Conservation (phyloP, 2,797 vertebrate species). For the Etheostoma perlongum region DNA sequence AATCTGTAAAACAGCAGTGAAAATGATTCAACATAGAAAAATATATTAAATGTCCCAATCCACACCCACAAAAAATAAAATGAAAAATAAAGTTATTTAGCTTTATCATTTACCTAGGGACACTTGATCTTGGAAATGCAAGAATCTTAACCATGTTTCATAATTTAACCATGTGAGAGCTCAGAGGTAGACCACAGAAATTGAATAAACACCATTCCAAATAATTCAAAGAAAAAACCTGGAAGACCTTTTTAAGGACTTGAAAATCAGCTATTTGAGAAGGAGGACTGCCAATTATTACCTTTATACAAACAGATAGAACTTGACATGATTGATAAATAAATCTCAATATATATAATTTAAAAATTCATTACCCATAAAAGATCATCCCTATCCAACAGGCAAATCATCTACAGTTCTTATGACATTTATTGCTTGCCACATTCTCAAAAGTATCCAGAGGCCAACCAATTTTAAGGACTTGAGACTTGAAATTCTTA, state of each 20-base stretch:
- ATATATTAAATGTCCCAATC: slow-evolving; percentile 56
- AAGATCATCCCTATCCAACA: not conserved
- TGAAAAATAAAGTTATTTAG: slow-evolving; percentile 10
- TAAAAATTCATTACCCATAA: slow-evolving; percentile 26
- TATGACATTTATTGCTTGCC: slow-evolving; percentile 15
- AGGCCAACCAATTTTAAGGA: not conserved
- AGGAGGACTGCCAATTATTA: slow-evolving; percentile 3
- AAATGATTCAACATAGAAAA: slow-evolving; percentile 69
- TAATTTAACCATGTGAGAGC: slow-evolving; percentile 28
- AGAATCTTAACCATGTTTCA: slow-evolving; percentile 22
- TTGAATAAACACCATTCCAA: slow-evolving; percentile 27
- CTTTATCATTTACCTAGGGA: slow-evolving; percentile 32
- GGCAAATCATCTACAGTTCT: slow-evolving; percentile 5
- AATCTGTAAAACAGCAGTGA: slow-evolving; percentile 63
- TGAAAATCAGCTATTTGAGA: slow-evolving; percentile 37
- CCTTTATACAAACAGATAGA: slow-evolving; percentile 31
- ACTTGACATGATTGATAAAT: slow-evolving; percentile 31
- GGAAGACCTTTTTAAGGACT: slow-evolving; percentile 60
- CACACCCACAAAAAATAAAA: slow-evolving; percentile 49
- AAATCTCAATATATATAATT: slow-evolving; percentile 21
- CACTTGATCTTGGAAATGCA: slow-evolving; percentile 17
- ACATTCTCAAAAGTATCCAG: not conserved
- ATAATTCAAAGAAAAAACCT: slow-evolving; percentile 37
- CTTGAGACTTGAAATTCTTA: not conserved
- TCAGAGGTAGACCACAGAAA: slow-evolving; percentile 67